These are phyloP conservation scores for Arrhamphus sclerolepis DNA, from an alignment of 2,797 vertebrate genomes.

Conservation along the genomic window DNA sequence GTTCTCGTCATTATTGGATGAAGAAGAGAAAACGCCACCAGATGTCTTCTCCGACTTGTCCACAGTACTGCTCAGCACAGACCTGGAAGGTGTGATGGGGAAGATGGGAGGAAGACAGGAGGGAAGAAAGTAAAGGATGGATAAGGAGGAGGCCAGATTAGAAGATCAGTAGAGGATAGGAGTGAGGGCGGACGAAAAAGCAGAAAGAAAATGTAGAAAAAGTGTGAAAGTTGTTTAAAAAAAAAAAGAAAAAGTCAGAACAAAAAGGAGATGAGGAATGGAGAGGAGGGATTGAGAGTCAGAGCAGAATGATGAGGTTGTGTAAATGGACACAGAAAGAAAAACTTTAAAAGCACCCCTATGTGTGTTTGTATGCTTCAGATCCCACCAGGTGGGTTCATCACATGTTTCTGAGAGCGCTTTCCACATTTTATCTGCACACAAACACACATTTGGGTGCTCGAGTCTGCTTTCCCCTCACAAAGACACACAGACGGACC, in stretches of 20 bases:
- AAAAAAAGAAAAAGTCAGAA: too few relatives aligned
- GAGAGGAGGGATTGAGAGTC: conserved; percentile 42
- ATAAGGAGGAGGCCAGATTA: background rate
- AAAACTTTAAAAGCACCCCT: conserved; percentile 42
- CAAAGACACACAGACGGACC: conserved; percentile 25
- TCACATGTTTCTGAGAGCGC: background rate
- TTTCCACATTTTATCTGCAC: too few relatives aligned
- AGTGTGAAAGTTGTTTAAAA: conserved; percentile 37
- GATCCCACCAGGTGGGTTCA: background rate
- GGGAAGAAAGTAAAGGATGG: background rate
- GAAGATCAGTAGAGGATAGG: background rate
- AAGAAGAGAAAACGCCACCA: conserved; percentile 75
- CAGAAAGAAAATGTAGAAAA: conserved; percentile 22
- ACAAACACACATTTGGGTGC: conserved; percentile 67
- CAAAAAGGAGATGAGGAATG: conserved; percentile 12
- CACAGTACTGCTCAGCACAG: conserved; percentile 82
- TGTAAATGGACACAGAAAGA: conserved; percentile 51
- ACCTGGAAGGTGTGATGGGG: conserved; percentile 62
- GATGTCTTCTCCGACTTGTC: conserved; percentile 83
- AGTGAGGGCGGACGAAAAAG: conserved; percentile 1
- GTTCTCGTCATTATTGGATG: conserved; percentile 76
- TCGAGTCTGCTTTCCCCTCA: conserved; percentile 13
- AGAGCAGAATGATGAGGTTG: conserved; percentile 47
- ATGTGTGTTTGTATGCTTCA: conserved; percentile 55
- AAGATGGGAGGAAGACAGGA: background rate